These are phyloP conservation scores for Chymomyza procnemis DNA, from an alignment of 2,888 invertebrate genomes.

Conservation along the genomic window DNA sequence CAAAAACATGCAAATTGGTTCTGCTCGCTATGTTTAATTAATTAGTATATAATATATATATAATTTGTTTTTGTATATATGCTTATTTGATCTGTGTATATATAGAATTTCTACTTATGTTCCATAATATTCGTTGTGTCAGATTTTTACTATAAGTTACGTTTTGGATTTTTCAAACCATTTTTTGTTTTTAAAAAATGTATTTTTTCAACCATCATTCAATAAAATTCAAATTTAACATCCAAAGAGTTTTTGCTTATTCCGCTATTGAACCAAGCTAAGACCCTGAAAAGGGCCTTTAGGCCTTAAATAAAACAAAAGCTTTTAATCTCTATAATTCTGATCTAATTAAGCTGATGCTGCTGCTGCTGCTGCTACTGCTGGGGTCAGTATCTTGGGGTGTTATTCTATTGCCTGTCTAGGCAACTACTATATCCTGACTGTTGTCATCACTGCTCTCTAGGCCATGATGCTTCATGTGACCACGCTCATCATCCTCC, in stretches of 20 bases:
- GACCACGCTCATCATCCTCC: constrained; percentile 15
- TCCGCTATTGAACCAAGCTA: neutral
- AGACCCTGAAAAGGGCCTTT: no score
- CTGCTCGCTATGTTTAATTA: constrained; percentile 56
- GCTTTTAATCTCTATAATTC: constrained; percentile 22
- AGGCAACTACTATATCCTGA: constrained; percentile 78
- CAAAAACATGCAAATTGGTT: constrained; percentile 72
- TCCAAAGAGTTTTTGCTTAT: constrained; percentile 29
- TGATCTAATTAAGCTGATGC: constrained; percentile 45
- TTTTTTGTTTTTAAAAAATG: constrained; percentile 34
- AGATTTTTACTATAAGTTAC: constrained; percentile 77
- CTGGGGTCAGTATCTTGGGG: no score
- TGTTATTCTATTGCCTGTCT: no score
- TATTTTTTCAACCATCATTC: constrained; percentile 32
- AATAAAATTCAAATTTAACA: constrained; percentile 47
- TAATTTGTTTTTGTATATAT: constrained; percentile 63
- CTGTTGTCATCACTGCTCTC: constrained; percentile 77
- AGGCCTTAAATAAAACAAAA: constrained; percentile 18
- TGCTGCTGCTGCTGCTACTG: constrained; percentile 51
- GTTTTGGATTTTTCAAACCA: constrained; percentile 67
- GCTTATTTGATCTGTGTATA: constrained; percentile 65
- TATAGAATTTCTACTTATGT: constrained; percentile 79
- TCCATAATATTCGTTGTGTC: constrained; percentile 79
- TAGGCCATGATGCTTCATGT: constrained; percentile 21
- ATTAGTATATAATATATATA: constrained; percentile 51